A percentile compares a stretch with the other conserved stretches of the same genome.
phyloP scores from a whole-genome alignment of 2,113 vertebrate species.

The Apus apus region DNA sequence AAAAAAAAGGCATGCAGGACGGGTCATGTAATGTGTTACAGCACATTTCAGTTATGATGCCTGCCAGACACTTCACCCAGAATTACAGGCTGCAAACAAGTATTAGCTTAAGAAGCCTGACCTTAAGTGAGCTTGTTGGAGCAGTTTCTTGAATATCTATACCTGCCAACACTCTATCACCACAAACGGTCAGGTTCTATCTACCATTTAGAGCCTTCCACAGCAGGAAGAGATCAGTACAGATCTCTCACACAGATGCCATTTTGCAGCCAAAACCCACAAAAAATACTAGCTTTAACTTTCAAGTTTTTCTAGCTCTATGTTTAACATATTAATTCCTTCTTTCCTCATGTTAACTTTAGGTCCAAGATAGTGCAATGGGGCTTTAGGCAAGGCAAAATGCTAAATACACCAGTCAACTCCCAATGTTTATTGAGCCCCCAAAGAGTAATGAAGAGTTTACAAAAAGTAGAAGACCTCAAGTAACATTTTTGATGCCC shows the following conservation, averaged over 20 bases:
- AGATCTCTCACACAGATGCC: not conserved
- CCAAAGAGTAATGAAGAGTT: not conserved
- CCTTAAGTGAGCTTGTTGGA: not conserved
- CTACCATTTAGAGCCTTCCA: not conserved
- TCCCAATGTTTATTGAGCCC: not conserved
- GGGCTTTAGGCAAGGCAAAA: not conserved
- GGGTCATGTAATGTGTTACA: not conserved
- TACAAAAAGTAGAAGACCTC: not conserved
- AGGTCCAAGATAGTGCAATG: not conserved
- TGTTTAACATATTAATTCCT: not conserved
- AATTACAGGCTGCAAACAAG: not conserved
- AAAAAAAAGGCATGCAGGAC: conserved; percentile 12
- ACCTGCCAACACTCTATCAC: not conserved
- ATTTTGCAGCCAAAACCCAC: not conserved
- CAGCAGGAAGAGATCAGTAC: not conserved
- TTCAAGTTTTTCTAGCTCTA: not conserved
- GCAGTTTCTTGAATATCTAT: not conserved
- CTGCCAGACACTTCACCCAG: not conserved
- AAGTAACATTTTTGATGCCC: not conserved
- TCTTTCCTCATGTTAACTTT: not conserved
- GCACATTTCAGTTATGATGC: not conserved
- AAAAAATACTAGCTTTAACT: not conserved
- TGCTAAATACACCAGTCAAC: not conserved
- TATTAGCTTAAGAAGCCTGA: not conserved
- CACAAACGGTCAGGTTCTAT: not conserved